Percentiles rank a stretch among this genome's conserved stretches.
phyloP scores from a whole-genome alignment of 2,113 vertebrate genomes.

The Mesitornis unicolor region DNA sequence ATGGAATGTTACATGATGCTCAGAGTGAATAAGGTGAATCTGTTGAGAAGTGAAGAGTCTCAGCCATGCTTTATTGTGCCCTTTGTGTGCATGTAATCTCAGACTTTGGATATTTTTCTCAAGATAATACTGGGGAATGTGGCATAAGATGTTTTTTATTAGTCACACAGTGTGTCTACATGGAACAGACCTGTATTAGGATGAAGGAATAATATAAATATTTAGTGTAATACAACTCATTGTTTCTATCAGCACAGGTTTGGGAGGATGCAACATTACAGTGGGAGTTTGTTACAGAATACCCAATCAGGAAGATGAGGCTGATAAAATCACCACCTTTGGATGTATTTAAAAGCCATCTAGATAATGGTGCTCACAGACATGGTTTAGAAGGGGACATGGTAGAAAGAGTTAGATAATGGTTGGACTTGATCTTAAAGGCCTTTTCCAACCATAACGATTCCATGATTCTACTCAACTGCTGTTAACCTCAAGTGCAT shows the following conservation, averaged over 20 bases:
- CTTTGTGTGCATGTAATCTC: background rate
- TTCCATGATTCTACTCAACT: too few relatives aligned
- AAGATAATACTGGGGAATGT: background rate
- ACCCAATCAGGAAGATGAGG: too few relatives aligned
- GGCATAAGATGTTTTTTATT: conserved; percentile 1
- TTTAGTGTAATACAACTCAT: conserved; percentile 5
- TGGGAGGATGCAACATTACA: background rate
- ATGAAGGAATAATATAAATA: conserved; percentile 5
- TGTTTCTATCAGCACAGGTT: background rate
- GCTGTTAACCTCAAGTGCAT: background rate
- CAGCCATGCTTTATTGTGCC: background rate
- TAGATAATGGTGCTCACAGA: too few relatives aligned
- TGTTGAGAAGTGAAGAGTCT: background rate
- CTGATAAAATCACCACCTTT: too few relatives aligned
- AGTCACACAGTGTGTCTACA: background rate
- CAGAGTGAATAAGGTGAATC: background rate
- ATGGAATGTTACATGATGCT: background rate
- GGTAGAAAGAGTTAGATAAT: too few relatives aligned
- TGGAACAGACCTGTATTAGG: background rate
- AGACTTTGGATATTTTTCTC: background rate
- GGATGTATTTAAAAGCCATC: too few relatives aligned
- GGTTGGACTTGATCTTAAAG: too few relatives aligned
- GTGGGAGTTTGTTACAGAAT: too few relatives aligned
- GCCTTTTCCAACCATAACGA: too few relatives aligned
- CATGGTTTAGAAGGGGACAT: too few relatives aligned